phyloP scores from a whole-genome alignment of 1,140 invertebrate genomes.

The Holcopasites calliopsidis region DNA sequence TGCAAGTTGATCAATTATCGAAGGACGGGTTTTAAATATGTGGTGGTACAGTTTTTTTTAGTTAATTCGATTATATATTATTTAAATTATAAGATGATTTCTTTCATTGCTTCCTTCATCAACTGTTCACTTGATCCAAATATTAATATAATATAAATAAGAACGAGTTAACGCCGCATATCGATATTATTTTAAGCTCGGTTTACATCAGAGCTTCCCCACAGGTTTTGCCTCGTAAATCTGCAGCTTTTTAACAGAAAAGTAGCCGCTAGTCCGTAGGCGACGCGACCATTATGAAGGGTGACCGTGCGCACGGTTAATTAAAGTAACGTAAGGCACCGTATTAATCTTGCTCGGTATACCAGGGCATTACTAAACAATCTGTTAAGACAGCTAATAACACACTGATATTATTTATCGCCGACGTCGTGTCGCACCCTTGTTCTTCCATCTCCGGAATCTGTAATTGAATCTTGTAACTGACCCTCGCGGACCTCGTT shows the following conservation, averaged over 20 bases:
- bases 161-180: not conserved
- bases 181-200: not conserved
- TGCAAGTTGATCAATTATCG: too few relatives aligned
- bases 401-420: conserved; percentile 52
- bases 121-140: too few relatives aligned
- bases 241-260: conserved; percentile 32
- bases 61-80: too few relatives aligned
- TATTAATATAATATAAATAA: too few relatives aligned
- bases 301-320: conserved; percentile 47
- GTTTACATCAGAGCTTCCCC: not conserved
- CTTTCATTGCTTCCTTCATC: too few relatives aligned
- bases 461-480: not conserved
- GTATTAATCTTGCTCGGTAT: conserved; percentile 61
- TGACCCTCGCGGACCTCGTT: not conserved
- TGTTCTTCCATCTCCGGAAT: not conserved
- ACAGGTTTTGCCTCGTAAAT: not conserved
- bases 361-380: conserved; percentile 48
- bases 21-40: too few relatives aligned
- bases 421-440: too few relatives aligned
- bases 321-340: conserved; percentile 57
- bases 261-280: conserved; percentile 19
- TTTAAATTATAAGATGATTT: too few relatives aligned
- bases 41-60: too few relatives aligned
- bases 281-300: conserved; percentile 38
- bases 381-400: conserved; percentile 51